Conservation (phyloP, 2,888 invertebrate genomes). For the Icerya purchasi region DNA sequence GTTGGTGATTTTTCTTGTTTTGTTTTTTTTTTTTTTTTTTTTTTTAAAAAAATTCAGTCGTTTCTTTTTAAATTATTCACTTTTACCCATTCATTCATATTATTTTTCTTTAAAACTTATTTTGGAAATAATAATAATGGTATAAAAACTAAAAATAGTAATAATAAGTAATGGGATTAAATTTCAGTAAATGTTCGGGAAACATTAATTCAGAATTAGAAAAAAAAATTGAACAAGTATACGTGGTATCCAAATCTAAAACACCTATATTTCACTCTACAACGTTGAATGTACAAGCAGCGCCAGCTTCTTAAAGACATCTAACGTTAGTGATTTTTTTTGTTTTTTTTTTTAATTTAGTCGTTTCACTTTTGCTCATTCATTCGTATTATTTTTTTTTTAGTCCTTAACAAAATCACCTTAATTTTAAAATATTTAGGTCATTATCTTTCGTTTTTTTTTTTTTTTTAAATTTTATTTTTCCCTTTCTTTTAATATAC, state of each 20-base stretch:
- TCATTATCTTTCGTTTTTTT: background rate
- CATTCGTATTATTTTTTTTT: background rate
- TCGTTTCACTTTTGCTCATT: background rate
- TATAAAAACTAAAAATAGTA: too few species aligned
- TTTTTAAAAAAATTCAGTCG: background rate
- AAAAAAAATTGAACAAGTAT: too few species aligned
- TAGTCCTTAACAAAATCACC: background rate
- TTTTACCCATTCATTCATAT: background rate
- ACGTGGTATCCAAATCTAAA: constrained; percentile 2
- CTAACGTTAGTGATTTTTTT: constrained; percentile 1
- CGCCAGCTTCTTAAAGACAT: too few species aligned
- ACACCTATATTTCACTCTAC: too few species aligned
- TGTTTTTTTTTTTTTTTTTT: constrained; percentile 3
- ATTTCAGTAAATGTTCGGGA: too few species aligned
- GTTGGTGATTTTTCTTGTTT: background rate
- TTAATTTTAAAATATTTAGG: background rate
- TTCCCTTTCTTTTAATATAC: too few species aligned
- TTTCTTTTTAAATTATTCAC: background rate
- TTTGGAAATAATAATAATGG: background rate
- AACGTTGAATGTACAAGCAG: too few species aligned
- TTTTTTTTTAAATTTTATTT: background rate
- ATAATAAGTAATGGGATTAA: too few species aligned
- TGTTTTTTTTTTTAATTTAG: background rate
- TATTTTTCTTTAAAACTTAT: background rate
- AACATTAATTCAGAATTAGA: too few species aligned